Conservation (phyloP, 2,797 vertebrate genomes). For the Liparis tanakae region DNA sequence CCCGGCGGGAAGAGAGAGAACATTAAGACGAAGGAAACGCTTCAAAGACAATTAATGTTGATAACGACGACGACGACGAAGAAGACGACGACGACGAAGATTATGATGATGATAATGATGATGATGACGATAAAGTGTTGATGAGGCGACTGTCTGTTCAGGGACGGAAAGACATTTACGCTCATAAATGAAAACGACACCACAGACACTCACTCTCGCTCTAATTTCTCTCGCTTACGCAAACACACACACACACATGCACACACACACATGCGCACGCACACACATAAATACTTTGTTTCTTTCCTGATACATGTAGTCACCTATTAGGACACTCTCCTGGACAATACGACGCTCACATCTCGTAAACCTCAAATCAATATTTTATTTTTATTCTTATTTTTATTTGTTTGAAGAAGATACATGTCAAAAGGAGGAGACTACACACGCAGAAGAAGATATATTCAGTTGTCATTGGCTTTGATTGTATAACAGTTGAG, state of each 20-base stretch:
- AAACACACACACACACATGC: constrained; percentile 11
- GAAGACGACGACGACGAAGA: constrained; percentile 49
- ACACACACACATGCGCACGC: constrained; percentile 20
- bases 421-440: constrained; percentile 69
- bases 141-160: constrained; percentile 72
- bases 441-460: constrained; percentile 43
- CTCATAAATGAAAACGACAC: constrained; percentile 57
- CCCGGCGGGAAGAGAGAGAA: constrained; percentile 26
- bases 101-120: constrained; percentile 43
- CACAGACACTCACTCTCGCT: constrained; percentile 18
- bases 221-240: not conserved
- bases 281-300: constrained; percentile 54
- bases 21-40: constrained; percentile 43
- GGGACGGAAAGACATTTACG: constrained; percentile 75
- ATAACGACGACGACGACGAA: constrained; percentile 45
- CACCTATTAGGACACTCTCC: constrained; percentile 58
- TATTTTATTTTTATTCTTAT: constrained; percentile 61
- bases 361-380: constrained; percentile 83
- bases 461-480: constrained; percentile 84
- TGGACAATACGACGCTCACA: constrained; percentile 73
- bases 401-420: constrained; percentile 81
- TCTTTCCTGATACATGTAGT: constrained; percentile 59
- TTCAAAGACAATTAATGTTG: constrained; percentile 52
- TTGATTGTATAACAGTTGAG: constrained; percentile 88
- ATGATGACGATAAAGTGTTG: constrained; percentile 53